phyloP scores from a whole-genome alignment of 2,113 vertebrate genomes.

The Reinhardtius hippoglossoides region DNA sequence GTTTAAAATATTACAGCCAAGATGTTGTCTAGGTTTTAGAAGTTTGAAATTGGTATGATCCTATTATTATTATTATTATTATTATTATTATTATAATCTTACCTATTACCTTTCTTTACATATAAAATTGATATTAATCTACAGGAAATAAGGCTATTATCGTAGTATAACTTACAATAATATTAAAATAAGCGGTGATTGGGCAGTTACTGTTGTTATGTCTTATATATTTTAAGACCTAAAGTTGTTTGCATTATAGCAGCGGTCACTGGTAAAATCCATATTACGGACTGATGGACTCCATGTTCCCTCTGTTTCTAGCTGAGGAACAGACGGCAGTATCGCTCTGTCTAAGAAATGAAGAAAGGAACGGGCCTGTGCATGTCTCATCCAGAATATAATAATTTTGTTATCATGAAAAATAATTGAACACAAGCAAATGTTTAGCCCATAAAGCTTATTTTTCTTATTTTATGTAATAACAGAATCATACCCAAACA shows the following conservation, averaged over 20 bases:
- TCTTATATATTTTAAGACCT: not conserved
- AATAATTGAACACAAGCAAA: not conserved
- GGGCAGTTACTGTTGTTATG: not conserved
- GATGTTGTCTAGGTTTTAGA: not conserved
- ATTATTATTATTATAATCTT: not conserved
- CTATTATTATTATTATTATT: not conserved
- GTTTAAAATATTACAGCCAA: not conserved
- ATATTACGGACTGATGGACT: slow-evolving; percentile 24
- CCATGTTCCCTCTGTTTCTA: slow-evolving; percentile 16
- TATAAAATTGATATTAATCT: not conserved
- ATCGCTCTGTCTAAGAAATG: not conserved
- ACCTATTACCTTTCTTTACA: not conserved
- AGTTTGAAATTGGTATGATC: not conserved
- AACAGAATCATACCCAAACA: not conserved
- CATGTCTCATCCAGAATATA: too few species aligned
- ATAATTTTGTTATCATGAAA: not conserved
- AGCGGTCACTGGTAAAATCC: slow-evolving; percentile 15
- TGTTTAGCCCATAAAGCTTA: not conserved
- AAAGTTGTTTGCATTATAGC: not conserved
- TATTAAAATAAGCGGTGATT: not conserved
- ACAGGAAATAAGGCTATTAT: not conserved
- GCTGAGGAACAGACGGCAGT: slow-evolving; percentile 5
- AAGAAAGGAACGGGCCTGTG: not conserved
- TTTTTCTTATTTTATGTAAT: not conserved
- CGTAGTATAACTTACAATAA: not conserved